These are phyloP conservation scores for Meriones psammophilus DNA, from an alignment of 2,797 vertebrate species.

Conservation along the genomic window DNA sequence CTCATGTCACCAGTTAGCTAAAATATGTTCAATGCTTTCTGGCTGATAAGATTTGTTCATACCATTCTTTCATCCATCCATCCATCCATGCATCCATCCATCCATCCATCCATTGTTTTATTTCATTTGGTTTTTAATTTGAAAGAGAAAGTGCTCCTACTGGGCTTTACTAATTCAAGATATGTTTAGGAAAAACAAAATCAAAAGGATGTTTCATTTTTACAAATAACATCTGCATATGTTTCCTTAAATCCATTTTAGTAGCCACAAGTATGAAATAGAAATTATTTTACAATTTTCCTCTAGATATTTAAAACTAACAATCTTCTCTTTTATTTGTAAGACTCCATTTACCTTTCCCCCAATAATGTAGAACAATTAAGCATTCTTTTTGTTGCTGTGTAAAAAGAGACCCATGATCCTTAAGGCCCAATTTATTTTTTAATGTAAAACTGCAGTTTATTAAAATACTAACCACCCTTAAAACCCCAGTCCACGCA, in stretches of 20 bases:
- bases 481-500: background rate
- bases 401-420: background rate
- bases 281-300: conserved; percentile 37
- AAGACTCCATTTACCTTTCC: background rate
- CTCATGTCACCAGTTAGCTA: background rate
- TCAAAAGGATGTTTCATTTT: background rate
- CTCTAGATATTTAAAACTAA: conserved; percentile 52
- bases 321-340: background rate
- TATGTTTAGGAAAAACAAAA: background rate
- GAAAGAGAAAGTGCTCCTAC: conserved; percentile 56
- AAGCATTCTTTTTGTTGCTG: background rate
- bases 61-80: too few species aligned
- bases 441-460: background rate
- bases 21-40: conserved; percentile 39
- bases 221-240: background rate
- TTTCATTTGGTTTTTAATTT: background rate
- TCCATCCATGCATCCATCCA: too few species aligned
- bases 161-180: background rate
- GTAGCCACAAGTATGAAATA: background rate
- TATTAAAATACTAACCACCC: background rate
- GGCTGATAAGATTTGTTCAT: background rate
- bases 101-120: background rate
- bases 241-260: conserved; percentile 12
- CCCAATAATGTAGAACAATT: conserved; percentile 11
- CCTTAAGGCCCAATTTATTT: background rate